Evolutionary conservation across 64 coral and sea anemone genomes (phyloP), one percentile per base, ranked within the genome.

Genomic region (Porites australiensis): DNA sequence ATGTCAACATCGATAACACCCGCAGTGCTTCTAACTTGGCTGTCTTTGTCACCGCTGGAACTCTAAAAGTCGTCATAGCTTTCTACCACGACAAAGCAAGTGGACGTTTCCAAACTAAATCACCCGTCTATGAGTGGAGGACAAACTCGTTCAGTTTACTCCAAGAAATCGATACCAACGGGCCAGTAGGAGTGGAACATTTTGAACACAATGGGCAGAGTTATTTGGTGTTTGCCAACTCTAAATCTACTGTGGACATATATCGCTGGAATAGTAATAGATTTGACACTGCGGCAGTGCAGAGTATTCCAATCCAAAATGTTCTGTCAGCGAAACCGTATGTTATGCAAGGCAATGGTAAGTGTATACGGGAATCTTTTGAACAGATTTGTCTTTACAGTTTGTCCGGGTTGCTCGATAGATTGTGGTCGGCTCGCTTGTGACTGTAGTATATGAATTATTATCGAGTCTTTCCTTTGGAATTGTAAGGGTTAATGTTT

Each of bases 161-260:
- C 11, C 87, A 93, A 11, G 98, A 99, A 66, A 91, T 99, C 14
- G 64, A 75, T 23, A 99, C 98, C 15, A 86, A 86, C 18, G 98
- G 94, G 5, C 76, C 98, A n/a, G 20, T 90, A 27, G 98, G 91
- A 78, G 98, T 99, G 18, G 91, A 99, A 62, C 83, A 99, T 87
- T 99, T 99, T 51, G 23, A 76, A 76, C 59, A 86, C 10, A 64
- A 65, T 52, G 94, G 91, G 20, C 62, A 92, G 4, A 88, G 94
- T 52, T 99, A 91, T 27, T 82, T 99, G 46, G 60, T 99, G 55
- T 99, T 96, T 75, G 94, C 91, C 4, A 99, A 99, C 66, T 87
- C 94, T 14, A 93, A 88, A 7, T 78, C 90, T 0, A 70, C 67
- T 10, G 83, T 89, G 44, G 72, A 77, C 12, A 19, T 98, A 6